A percentile compares a stretch with the other conserved stretches of the same genome.
Evolutionary conservation across 2,797 vertebrate species (phyloP).

Genomic region (Delichon dasypus): DNA sequence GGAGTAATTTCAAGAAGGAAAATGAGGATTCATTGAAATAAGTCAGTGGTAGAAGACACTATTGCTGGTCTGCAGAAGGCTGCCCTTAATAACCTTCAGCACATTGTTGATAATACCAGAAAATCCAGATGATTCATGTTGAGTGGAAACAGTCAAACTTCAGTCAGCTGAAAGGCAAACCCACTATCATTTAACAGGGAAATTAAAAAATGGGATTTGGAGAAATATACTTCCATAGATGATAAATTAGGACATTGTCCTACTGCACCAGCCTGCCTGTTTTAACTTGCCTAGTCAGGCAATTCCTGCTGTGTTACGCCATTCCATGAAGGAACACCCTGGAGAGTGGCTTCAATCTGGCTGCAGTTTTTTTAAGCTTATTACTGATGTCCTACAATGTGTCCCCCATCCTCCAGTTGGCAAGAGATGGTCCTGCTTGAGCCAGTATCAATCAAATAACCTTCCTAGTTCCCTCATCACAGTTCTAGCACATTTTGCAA

Average conservation of each 20-base stretch:
- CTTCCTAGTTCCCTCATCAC: background rate
- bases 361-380: background rate
- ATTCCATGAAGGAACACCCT: background rate
- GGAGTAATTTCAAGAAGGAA: background rate
- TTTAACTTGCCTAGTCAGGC: background rate
- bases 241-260: background rate
- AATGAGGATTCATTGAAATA: background rate
- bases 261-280: background rate
- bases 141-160: background rate
- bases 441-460: background rate
- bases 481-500: background rate
- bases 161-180: background rate
- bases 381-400: background rate
- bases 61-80: background rate
- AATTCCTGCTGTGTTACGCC: background rate
- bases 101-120: background rate
- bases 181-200: background rate
- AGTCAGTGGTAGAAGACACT: background rate
- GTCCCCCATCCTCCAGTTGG: background rate
- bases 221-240: background rate
- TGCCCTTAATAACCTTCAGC: background rate
- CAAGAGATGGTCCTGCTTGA: background rate
- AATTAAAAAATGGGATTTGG: background rate
- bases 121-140: background rate
- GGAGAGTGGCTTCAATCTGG: background rate